phyloP scores from a whole-genome alignment of 2,888 invertebrate genomes.

The Uloborus plumipes region DNA sequence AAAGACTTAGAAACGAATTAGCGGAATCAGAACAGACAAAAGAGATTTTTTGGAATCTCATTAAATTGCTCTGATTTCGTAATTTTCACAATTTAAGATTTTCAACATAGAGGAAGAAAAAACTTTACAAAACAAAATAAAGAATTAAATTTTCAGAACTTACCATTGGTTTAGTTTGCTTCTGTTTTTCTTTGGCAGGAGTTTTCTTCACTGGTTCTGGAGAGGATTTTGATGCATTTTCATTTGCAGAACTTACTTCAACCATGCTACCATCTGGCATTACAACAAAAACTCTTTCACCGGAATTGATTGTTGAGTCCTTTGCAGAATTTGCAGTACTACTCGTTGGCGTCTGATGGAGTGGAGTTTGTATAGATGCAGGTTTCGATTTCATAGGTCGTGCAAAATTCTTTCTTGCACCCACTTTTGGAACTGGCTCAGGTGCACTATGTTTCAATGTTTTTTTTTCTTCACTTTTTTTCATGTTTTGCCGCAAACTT shows the following conservation, averaged over 20 bases:
- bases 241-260: constrained; percentile 50
- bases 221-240: constrained; percentile 3
- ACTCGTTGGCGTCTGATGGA: not conserved
- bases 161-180: constrained; percentile 7
- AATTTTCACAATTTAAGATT: too few relatives aligned
- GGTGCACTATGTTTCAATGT: not conserved
- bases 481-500: constrained; percentile 28
- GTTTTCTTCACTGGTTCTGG: constrained; percentile 14
- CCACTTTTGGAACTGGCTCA: constrained; percentile 26
- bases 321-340: not conserved
- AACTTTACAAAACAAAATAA: not conserved
- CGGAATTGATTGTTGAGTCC: constrained; percentile 18
- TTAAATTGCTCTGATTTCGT: too few relatives aligned
- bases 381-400: constrained; percentile 32
- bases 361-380: not conserved
- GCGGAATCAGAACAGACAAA: too few relatives aligned
- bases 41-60: too few relatives aligned
- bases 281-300: constrained; percentile 60
- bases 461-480: constrained; percentile 25
- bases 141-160: not conserved
- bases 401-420: constrained; percentile 47
- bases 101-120: too few relatives aligned
- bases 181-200: constrained; percentile 3
- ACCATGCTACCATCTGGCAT: constrained; percentile 63
- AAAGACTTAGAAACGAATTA: too few relatives aligned